Conservation (phyloP, 2,888 invertebrate genomes). For the Mactromeris polynyma region DNA sequence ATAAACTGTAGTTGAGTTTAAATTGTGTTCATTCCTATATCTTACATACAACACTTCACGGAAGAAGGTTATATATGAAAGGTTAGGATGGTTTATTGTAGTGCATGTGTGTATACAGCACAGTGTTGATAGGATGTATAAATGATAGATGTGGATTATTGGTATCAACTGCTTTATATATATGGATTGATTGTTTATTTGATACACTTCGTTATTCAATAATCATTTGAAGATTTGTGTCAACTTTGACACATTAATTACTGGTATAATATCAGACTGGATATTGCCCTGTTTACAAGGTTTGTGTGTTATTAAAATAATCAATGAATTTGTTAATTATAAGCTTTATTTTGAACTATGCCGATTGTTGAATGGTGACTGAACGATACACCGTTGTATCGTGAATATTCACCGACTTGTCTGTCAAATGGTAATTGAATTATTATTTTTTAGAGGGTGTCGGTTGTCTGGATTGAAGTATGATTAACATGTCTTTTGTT, state of each 20-base stretch:
- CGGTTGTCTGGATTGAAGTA: conserved; percentile 21
- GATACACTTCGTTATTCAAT: neutral
- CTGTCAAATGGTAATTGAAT: conserved; percentile 28
- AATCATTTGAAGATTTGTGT: neutral
- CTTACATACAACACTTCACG: neutral
- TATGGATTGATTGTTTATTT: neutral
- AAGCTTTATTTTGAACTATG: neutral
- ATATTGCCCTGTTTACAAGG: neutral
- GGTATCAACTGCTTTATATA: neutral
- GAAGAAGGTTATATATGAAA: neutral
- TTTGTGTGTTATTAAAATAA: neutral
- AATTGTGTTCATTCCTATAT: neutral
- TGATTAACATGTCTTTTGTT: conserved; percentile 36
- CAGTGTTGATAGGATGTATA: neutral
- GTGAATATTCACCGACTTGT: conserved; percentile 40
- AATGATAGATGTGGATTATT: neutral
- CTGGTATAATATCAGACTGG: neutral
- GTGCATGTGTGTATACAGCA: neutral
- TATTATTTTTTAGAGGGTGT: conserved; percentile 19
- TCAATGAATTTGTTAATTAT: neutral
- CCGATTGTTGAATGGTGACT: neutral
- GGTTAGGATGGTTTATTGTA: neutral
- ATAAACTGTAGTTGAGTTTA: neutral
- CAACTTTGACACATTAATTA: neutral
- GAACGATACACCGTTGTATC: neutral